phyloP scores from a whole-genome alignment of 2,113 vertebrate species.

The Scolopax mira region DNA sequence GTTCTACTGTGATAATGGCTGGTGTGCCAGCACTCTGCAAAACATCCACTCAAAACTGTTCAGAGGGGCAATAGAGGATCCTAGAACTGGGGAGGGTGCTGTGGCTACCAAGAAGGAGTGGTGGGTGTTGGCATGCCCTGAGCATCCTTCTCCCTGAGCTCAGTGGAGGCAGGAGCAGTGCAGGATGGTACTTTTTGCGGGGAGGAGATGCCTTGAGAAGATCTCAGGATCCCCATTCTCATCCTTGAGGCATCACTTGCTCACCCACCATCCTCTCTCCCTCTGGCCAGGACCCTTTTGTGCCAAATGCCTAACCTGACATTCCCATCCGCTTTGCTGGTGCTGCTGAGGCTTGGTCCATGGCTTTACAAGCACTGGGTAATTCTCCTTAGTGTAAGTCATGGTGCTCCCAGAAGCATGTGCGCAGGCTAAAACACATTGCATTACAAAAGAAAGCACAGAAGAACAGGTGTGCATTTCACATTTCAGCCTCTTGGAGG shows the following conservation, averaged over 20 bases:
- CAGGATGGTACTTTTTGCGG: accelerated
- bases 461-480: not conserved
- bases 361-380: not conserved
- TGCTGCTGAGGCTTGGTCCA: not conserved
- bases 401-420: not conserved
- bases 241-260: not conserved
- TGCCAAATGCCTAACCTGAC: not conserved
- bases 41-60: accelerated
- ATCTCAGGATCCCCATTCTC: not conserved
- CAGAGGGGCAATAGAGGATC: no score
- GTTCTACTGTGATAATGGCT: not conserved
- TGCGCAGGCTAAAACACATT: accelerated
- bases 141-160: not conserved
- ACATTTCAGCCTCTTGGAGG: not conserved
- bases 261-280: not conserved
- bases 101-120: not conserved
- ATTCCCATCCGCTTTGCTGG: not conserved
- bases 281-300: not conserved
- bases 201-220: not conserved
- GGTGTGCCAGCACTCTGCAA: not conserved
- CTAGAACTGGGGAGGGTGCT: not conserved
- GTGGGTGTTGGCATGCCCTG: not conserved
- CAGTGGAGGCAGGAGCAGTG: not conserved
- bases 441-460: not conserved
- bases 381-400: not conserved